Percentiles rank a stretch among this genome's conserved stretches.
These are phyloP conservation scores for Andrena haemorrhoa DNA, from an alignment of 2,888 invertebrate genomes.

Conservation along the genomic window DNA sequence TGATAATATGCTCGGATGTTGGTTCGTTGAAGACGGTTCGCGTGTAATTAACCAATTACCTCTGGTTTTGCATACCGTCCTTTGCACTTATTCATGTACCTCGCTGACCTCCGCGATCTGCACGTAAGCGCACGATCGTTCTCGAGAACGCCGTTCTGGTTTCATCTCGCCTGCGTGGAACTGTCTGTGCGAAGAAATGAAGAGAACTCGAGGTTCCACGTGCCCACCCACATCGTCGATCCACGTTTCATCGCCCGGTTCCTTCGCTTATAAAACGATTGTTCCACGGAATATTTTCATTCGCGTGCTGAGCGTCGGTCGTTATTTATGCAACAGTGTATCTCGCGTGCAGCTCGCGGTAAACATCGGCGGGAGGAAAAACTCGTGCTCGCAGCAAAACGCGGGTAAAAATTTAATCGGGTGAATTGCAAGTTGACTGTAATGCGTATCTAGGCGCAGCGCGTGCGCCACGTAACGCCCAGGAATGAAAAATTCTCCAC, in stretches of 20 bases:
- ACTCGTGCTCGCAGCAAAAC: slow-evolving; percentile 39
- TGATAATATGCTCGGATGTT: slow-evolving; percentile 49
- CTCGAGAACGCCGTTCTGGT: slow-evolving; percentile 8
- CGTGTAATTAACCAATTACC: slow-evolving; percentile 52
- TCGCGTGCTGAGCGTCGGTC: slow-evolving; percentile 31
- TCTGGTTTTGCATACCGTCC: slow-evolving; percentile 31
- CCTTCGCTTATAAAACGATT: not conserved
- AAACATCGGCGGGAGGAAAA: slow-evolving; percentile 56
- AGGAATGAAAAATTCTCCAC: slow-evolving; percentile 26
- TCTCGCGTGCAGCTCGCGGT: slow-evolving; percentile 60
- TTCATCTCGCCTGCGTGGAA: too few species aligned
- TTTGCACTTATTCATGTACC: slow-evolving; percentile 3
- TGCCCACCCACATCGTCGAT: not conserved
- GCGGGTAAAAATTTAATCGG: slow-evolving; percentile 59
- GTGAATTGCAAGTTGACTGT: slow-evolving; percentile 56
- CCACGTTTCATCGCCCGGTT: not conserved
- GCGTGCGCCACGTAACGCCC: slow-evolving; percentile 49
- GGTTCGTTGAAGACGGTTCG: slow-evolving; percentile 10
- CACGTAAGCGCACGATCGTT: not conserved
- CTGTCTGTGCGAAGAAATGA: not conserved
- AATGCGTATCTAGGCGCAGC: slow-evolving; percentile 28
- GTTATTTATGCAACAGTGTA: slow-evolving; percentile 64
- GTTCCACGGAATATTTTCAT: slow-evolving; percentile 17
- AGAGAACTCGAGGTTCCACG: not conserved
- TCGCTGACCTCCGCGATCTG: slow-evolving; percentile 9